Percentiles rank a stretch among this genome's conserved stretches.
phyloP scores from a whole-genome alignment of 1,140 invertebrate genomes.

The Hylaeus volcanicus region DNA sequence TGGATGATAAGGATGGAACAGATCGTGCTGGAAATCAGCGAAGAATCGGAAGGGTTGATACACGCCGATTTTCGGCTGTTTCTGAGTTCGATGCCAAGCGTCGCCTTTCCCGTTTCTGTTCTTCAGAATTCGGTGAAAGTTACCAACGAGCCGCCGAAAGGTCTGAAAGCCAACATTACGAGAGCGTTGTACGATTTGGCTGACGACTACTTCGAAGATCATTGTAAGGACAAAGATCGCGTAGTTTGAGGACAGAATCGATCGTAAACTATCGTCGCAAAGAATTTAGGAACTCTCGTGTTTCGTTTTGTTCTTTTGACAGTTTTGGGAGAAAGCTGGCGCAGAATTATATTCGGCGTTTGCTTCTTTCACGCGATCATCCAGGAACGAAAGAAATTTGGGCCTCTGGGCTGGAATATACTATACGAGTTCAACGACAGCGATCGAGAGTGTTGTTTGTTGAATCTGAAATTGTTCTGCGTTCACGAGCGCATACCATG shows the following conservation, averaged over 20 bases:
- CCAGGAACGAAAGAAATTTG: slow-evolving; percentile 94
- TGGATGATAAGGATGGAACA: slow-evolving; percentile 92
- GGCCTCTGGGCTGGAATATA: slow-evolving; percentile 94
- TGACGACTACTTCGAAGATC: slow-evolving; percentile 89
- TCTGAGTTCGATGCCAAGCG: slow-evolving; percentile 92
- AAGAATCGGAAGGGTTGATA: slow-evolving; percentile 82
- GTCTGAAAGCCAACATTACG: slow-evolving; percentile 90
- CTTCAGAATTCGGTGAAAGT: slow-evolving; percentile 96
- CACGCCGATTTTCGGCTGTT: slow-evolving; percentile 90
- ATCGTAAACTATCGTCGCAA: too few species aligned
- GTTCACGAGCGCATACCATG: slow-evolving; percentile 86
- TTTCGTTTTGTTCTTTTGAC: not conserved
- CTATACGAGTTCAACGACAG: slow-evolving; percentile 94
- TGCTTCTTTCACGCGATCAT: slow-evolving; percentile 93
- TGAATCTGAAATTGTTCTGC: slow-evolving; percentile 92
- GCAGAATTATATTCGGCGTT: slow-evolving; percentile 88
- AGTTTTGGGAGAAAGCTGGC: slow-evolving; percentile 88
- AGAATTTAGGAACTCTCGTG: too few species aligned
- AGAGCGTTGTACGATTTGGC: slow-evolving; percentile 89
- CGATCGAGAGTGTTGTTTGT: slow-evolving; percentile 92
- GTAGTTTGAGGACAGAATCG: too few species aligned
- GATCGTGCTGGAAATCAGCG: slow-evolving; percentile 86
- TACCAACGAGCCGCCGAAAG: slow-evolving; percentile 95
- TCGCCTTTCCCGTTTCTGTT: slow-evolving; percentile 93
- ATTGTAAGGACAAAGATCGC: slow-evolving; percentile 81